phyloP scores from a whole-genome alignment of 2,888 invertebrate species.

The Spatulosminthurus flaviceps region DNA sequence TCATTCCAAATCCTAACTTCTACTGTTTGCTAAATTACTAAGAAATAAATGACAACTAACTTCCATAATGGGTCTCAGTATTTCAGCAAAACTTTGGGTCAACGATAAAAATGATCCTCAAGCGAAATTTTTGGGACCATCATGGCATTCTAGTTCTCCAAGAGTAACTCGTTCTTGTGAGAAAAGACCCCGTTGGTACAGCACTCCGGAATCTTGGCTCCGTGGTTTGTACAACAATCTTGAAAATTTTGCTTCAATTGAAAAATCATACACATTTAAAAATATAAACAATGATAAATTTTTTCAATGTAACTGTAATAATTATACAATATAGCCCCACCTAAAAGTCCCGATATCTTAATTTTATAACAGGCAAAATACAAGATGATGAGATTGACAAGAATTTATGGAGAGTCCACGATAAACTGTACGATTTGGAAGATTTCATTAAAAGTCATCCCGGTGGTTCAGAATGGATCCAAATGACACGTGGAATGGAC shows the following conservation, averaged over 20 bases:
- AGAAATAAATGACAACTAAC: too few relatives aligned
- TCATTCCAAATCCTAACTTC: too few relatives aligned
- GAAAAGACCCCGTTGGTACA: slow-evolving; percentile 36
- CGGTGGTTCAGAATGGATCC: slow-evolving; percentile 66
- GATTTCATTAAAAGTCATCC: slow-evolving; percentile 70
- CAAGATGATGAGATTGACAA: slow-evolving; percentile 59
- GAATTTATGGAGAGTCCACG: slow-evolving; percentile 63
- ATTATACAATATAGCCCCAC: too few relatives aligned
- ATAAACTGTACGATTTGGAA: slow-evolving; percentile 70
- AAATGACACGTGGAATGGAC: slow-evolving; percentile 73
- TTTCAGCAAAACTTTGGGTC: neutral
- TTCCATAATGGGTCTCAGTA: too few relatives aligned
- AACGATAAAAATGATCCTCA: neutral
- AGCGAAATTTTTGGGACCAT: neutral
- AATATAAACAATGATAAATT: too few relatives aligned
- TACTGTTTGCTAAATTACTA: too few relatives aligned
- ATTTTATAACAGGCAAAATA: slow-evolving; percentile 47
- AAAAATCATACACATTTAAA: neutral
- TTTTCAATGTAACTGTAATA: too few relatives aligned
- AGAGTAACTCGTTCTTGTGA: slow-evolving; percentile 46
- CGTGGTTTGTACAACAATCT: too few relatives aligned
- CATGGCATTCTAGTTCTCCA: neutral
- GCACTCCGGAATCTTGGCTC: slow-evolving; percentile 51
- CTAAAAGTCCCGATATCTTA: too few relatives aligned
- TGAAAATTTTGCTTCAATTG: too few relatives aligned